A percentile compares a stretch with the other conserved stretches of the same genome.
Evolutionary conservation across 1,140 invertebrate genomes (phyloP).

Genomic region (Aphelinus certus): DNA sequence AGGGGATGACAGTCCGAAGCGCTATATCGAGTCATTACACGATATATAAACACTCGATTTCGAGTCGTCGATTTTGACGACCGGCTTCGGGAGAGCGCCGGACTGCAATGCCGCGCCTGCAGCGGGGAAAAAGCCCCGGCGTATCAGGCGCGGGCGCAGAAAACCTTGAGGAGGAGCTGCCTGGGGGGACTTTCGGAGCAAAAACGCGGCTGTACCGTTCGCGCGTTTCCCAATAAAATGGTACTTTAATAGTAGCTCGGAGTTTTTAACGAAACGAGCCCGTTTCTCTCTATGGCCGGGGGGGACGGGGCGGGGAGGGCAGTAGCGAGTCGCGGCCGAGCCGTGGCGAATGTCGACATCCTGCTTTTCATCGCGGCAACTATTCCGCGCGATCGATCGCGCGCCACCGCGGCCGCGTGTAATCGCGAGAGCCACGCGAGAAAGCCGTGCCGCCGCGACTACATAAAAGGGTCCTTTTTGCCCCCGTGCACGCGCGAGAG

Average conservation of each 20-base stretch:
- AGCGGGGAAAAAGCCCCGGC: conserved; percentile 1
- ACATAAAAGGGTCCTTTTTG: background rate
- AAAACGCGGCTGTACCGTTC: background rate
- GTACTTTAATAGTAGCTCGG: conserved; percentile 18
- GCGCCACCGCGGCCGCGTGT: background rate
- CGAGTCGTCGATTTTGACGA: too few relatives aligned
- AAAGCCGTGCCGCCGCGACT: too few relatives aligned
- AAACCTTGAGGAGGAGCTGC: too few relatives aligned
- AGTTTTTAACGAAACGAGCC: background rate
- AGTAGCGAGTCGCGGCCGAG: background rate
- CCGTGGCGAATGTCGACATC: conserved; percentile 34
- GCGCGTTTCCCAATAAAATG: conserved; percentile 18
- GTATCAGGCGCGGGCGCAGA: background rate
- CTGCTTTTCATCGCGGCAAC: background rate
- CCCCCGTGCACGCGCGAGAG: background rate
- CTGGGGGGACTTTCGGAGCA: too few relatives aligned
- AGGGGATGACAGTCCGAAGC: too few relatives aligned
- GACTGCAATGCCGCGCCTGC: background rate
- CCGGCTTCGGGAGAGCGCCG: too few relatives aligned
- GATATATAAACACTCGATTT: too few relatives aligned
- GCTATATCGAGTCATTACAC: too few relatives aligned
- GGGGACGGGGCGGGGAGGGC: background rate
- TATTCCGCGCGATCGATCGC: conserved; percentile 13
- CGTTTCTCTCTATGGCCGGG: background rate
- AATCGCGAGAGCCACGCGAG: background rate